These are phyloP conservation scores for Oncorhynchus nerka DNA, from an alignment of 2,113 vertebrate species.

Conservation along the genomic window DNA sequence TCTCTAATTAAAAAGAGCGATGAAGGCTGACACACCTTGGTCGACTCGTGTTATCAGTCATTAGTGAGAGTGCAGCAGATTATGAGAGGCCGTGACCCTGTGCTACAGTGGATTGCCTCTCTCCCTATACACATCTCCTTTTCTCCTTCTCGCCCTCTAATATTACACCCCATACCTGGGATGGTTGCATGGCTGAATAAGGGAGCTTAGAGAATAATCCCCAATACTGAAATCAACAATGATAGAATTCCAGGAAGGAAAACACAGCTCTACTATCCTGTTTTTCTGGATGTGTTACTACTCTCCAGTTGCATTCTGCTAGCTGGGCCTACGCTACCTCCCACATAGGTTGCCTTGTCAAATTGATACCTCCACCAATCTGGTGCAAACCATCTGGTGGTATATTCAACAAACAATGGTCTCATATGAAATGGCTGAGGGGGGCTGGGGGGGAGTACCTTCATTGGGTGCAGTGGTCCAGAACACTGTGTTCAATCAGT, in stretches of 20 bases:
- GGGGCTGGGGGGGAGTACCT: constrained; percentile 7
- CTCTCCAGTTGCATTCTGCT: not conserved
- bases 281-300: not conserved
- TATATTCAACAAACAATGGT: constrained; percentile 40
- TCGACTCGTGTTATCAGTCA: constrained; percentile 58
- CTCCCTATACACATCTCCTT: not conserved
- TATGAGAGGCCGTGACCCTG: constrained; percentile 43
- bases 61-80: constrained; percentile 51
- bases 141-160: too few species aligned
- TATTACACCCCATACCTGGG: too few species aligned
- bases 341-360: constrained; percentile 45
- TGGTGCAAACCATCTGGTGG: constrained; percentile 56
- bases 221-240: too few species aligned
- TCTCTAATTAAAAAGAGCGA: constrained; percentile 54
- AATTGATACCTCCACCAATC: constrained; percentile 47
- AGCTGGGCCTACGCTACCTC: constrained; percentile 11
- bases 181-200: too few species aligned
- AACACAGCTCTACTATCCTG: too few species aligned
- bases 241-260: too few species aligned
- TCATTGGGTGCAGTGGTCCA: constrained; percentile 45
- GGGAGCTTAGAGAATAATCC: too few species aligned
- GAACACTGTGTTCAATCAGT: constrained; percentile 20
- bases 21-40: constrained; percentile 54
- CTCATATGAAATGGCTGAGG: constrained; percentile 20
- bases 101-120: constrained; percentile 16